Percentiles rank a stretch among this genome's conserved stretches.
Evolutionary conservation across 2,113 vertebrate species (phyloP).

Genomic region (Sphyrna mokarran): DNA sequence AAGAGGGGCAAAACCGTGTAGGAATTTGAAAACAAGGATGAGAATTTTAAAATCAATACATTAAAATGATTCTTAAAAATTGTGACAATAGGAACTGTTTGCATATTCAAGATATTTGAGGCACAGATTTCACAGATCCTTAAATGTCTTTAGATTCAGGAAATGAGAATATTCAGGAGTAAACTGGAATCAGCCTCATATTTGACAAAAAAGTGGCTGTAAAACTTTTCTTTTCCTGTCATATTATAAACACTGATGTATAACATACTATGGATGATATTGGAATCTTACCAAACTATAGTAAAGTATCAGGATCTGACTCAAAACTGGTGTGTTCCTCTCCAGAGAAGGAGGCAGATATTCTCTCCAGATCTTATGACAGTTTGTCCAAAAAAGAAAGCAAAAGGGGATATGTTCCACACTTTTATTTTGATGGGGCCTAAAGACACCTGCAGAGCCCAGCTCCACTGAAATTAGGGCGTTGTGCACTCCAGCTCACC

Average conservation of each 20-base stretch:
- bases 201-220: neutral
- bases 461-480: too few species aligned
- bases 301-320: too few species aligned
- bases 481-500: too few species aligned
- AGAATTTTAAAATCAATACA: neutral
- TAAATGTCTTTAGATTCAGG: neutral
- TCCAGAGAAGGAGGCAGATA: too few species aligned
- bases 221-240: neutral
- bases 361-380: too few species aligned
- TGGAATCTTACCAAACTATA: too few species aligned
- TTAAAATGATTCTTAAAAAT: neutral
- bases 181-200: neutral
- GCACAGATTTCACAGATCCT: neutral
- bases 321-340: too few species aligned
- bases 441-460: too few species aligned
- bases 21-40: neutral
- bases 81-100: neutral
- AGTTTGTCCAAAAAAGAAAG: too few species aligned
- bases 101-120: neutral
- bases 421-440: too few species aligned
- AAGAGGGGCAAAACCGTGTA: neutral
- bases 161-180: neutral
- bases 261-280: neutral
- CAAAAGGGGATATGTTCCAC: too few species aligned
- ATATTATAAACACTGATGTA: neutral